Percentiles rank a stretch among this genome's conserved stretches.
phyloP scores from a whole-genome alignment of 2,113 vertebrate genomes.

The Ursus arctos region DNA sequence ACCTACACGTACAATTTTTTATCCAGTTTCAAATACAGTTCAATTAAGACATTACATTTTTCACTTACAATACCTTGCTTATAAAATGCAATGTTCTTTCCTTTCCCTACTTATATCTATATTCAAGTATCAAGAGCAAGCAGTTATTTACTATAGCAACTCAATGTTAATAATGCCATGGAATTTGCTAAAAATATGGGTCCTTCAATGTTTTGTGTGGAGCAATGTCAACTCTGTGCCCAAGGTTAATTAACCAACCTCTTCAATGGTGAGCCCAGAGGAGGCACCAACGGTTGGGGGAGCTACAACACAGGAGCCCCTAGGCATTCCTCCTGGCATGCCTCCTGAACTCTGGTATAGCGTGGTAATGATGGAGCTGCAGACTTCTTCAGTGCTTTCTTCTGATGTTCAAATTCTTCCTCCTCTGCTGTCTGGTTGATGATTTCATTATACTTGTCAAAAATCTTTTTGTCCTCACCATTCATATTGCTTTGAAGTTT shows the following conservation, averaged over 20 bases:
- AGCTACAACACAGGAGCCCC: constrained; percentile 91
- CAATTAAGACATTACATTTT: not conserved
- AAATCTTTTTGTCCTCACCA: not conserved
- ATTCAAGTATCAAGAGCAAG: not conserved
- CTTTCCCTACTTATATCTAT: not conserved
- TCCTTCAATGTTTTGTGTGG: not conserved
- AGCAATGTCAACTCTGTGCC: not conserved
- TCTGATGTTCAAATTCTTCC: constrained; percentile 89
- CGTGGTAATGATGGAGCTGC: constrained; percentile 90
- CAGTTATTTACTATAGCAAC: not conserved
- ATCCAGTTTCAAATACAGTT: not conserved
- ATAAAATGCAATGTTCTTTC: not conserved
- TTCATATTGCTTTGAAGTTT: not conserved
- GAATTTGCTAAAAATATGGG: not conserved
- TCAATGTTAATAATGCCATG: not conserved
- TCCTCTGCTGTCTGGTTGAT: constrained; percentile 86
- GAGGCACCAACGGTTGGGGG: constrained; percentile 78
- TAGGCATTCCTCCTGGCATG: constrained; percentile 90
- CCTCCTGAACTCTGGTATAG: constrained; percentile 90
- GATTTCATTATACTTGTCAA: not conserved
- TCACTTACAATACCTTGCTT: not conserved
- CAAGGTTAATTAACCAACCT: no score
- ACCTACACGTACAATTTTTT: not conserved
- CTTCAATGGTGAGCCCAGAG: not conserved
- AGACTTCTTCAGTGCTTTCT: constrained; percentile 94